These are phyloP conservation scores for Micromys minutus DNA, from an alignment of 2,113 vertebrate genomes.

Conservation along the genomic window DNA sequence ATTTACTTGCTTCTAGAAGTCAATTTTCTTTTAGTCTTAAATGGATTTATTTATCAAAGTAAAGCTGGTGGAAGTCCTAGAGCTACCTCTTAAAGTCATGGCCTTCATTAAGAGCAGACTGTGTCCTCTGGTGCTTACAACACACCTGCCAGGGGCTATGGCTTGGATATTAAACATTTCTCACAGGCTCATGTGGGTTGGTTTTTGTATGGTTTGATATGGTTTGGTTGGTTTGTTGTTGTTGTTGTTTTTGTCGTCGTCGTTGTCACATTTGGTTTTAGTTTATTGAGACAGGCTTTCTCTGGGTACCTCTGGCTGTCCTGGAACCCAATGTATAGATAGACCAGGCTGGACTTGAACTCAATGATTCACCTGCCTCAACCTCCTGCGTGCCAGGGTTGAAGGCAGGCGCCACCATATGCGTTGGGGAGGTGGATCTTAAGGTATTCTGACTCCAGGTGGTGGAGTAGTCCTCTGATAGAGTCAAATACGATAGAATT, in stretches of 20 bases:
- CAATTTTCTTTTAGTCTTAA: constrained; percentile 23
- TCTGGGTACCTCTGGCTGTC: not conserved
- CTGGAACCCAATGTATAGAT: not conserved
- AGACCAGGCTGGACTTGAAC: not conserved
- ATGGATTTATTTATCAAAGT: not conserved
- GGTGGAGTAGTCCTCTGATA: not conserved
- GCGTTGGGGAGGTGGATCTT: not conserved
- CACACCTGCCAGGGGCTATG: not conserved
- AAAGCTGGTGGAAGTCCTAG: not conserved
- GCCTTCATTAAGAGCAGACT: not conserved
- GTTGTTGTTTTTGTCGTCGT: no score
- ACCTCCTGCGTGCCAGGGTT: no score
- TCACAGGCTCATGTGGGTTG: not conserved
- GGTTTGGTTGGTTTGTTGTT: not conserved
- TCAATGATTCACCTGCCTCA: not conserved
- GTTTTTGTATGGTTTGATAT: not conserved
- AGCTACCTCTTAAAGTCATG: not conserved
- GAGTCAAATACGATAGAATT: not conserved
- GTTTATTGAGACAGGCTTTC: no score
- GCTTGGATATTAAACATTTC: not conserved
- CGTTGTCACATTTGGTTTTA: no score
- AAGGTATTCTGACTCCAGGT: not conserved
- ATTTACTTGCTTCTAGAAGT: not conserved
- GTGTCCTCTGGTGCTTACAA: not conserved
- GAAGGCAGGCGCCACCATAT: not conserved